phyloP scores from a whole-genome alignment of 2,888 invertebrate genomes.

The Cynaeus angustus region DNA sequence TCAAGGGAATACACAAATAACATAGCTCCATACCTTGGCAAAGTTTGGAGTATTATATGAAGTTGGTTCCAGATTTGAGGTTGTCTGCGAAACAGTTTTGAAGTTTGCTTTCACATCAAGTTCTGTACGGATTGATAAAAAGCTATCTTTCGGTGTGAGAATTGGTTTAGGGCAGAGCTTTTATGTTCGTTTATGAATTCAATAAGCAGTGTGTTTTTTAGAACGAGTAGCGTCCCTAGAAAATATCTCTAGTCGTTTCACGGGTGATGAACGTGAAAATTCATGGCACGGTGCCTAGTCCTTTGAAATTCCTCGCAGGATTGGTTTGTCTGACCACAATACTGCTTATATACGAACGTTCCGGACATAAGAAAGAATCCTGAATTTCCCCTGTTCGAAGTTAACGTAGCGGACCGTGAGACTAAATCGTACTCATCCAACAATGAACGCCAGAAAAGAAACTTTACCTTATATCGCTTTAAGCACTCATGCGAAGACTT shows the following conservation, averaged over 20 bases:
- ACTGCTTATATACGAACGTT: slow-evolving; percentile 23
- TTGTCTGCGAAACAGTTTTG: slow-evolving; percentile 27
- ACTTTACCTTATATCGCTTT: slow-evolving; percentile 52
- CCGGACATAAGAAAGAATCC: slow-evolving; percentile 46
- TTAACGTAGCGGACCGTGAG: slow-evolving; percentile 47
- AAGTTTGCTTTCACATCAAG: slow-evolving; percentile 25
- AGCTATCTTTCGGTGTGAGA: slow-evolving; percentile 5
- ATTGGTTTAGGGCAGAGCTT: slow-evolving; percentile 25
- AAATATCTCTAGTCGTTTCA: slow-evolving; percentile 33
- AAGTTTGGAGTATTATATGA: slow-evolving; percentile 24
- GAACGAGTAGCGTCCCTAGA: background rate
- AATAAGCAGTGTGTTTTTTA: slow-evolving; percentile 27
- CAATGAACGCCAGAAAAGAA: slow-evolving; percentile 44
- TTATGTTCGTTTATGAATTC: slow-evolving; percentile 36
- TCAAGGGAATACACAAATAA: slow-evolving; percentile 36
- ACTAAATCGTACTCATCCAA: slow-evolving; percentile 58
- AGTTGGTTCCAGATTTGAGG: slow-evolving; percentile 25
- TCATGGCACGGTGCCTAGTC: slow-evolving; percentile 30
- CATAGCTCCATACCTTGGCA: slow-evolving; percentile 5
- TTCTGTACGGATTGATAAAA: slow-evolving; percentile 29
- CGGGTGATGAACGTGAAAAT: slow-evolving; percentile 46
- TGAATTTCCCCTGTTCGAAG: slow-evolving; percentile 34
- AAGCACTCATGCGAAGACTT: slow-evolving; percentile 55
- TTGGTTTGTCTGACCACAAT: slow-evolving; percentile 46
- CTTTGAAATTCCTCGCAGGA: slow-evolving; percentile 47